Evolutionary conservation across 2,113 vertebrate species (phyloP), one percentile per base, ranked within the genome.

Genomic region (Atherinomorus stipes): DNA sequence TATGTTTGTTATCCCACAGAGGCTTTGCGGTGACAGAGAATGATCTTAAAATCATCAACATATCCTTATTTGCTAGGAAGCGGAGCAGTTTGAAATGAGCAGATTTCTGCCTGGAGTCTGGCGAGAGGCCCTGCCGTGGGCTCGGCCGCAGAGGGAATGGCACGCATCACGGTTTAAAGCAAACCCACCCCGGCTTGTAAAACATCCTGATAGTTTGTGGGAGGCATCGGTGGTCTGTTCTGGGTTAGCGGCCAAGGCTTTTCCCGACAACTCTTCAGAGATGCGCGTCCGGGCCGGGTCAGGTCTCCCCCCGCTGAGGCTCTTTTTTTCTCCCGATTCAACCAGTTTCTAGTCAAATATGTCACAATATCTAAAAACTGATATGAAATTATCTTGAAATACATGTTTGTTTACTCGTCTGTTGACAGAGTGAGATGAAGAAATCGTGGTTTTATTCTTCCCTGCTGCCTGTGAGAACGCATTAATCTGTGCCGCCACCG

Each of bases 131-230:
- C 74, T 51, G 22, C 64, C 26, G 64, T 25, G 37, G 65, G 64
- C 57, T 12, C 45, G 74, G 74, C 54, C 40, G 9, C 11, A 60
- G 66, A 66, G 71, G 65, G 66, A 86, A 83, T 9, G 19, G 78
- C 64, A 78, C 66, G 68, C 38, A 77, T 75, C 50, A 65, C 15
- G 23, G 64, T 75, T 34, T 60, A 74, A 31, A 80, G 62, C 64
- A 63, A 76, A 64, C 37, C 49, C 37, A 38, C 77, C 40, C 64
- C 31, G 18, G 64, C 79, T 71, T 71, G 74, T 87, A 78, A 87
- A 87, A 80, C 74, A 76, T 69, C 67, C 57, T 61, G 58, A 85
- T 74, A 58, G 84, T 86, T 86, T 83, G 85, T 84, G 85, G 84
- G 75, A 81, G 58, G 67, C 57, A 67, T 81, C 54, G 34, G 84